These are phyloP conservation scores for Psophia crepitans DNA, from an alignment of 2,113 vertebrate genomes.

Conservation along the genomic window DNA sequence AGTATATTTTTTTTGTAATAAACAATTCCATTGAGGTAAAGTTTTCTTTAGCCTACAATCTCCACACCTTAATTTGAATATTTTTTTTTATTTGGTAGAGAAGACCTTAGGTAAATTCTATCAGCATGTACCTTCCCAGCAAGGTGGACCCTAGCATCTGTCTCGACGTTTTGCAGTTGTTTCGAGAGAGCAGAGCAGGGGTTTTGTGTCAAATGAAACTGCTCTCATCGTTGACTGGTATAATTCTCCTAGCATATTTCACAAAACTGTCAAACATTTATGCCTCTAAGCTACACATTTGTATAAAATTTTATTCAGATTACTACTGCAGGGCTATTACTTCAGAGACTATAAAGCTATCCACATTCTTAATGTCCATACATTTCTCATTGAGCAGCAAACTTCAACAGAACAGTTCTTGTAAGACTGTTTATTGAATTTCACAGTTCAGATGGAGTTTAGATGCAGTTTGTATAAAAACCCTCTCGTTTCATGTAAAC, in stretches of 20 bases:
- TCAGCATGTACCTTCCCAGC: neutral
- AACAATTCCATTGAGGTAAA: neutral
- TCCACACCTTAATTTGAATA: neutral
- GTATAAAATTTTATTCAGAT: neutral
- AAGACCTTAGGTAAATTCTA: neutral
- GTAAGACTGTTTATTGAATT: slow-evolving; percentile 75
- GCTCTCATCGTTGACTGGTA: accelerated
- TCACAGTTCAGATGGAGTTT: slow-evolving; percentile 62
- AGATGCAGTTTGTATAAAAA: slow-evolving; percentile 67
- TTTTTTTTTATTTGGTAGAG: neutral
- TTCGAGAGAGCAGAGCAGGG: neutral
- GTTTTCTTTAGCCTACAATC: neutral
- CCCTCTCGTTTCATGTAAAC: slow-evolving; percentile 57
- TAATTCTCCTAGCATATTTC: neutral
- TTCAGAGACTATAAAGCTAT: neutral
- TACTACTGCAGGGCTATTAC: neutral
- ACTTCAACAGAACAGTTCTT: slow-evolving; percentile 64
- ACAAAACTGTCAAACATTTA: neutral
- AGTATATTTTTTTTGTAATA: neutral
- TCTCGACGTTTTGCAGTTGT: neutral
- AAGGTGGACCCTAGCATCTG: neutral
- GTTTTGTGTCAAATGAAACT: neutral
- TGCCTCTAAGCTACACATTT: neutral
- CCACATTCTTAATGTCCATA: neutral
- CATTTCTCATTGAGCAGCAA: slow-evolving; percentile 52